Conservation (phyloP, 2,888 invertebrate species). For the Volucella bombylans region DNA sequence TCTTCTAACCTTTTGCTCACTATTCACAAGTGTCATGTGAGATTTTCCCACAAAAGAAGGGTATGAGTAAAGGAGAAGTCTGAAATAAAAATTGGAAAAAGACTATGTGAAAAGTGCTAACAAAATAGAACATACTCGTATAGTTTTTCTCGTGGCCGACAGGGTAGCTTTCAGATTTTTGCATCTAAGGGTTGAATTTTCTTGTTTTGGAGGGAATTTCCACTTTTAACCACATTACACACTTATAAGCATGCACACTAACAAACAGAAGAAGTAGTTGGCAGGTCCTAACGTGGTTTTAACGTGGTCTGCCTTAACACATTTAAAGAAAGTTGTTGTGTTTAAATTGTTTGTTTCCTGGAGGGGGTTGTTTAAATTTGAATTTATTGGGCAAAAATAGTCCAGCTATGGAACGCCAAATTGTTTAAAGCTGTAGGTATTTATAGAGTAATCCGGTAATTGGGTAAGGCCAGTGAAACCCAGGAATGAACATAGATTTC, state of each 20-base stretch:
- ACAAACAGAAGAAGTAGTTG: conserved; percentile 17
- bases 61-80: not conserved
- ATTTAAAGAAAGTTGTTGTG: too few relatives aligned
- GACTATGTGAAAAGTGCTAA: not conserved
- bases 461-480: too few relatives aligned
- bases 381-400: too few relatives aligned
- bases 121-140: not conserved
- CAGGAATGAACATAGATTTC: too few relatives aligned
- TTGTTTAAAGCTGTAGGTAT: too few relatives aligned
- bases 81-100: too few relatives aligned
- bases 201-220: not conserved
- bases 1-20: not conserved
- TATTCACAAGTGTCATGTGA: conserved; percentile 10
- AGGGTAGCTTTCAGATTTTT: not conserved
- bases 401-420: too few relatives aligned
- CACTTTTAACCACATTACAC: not conserved
- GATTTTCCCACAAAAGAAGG: not conserved
- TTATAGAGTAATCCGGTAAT: too few relatives aligned
- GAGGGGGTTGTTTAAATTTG: too few relatives aligned
- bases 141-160: not conserved
- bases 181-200: not conserved
- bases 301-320: too few relatives aligned
- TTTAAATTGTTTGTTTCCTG: too few relatives aligned
- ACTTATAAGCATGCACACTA: not conserved
- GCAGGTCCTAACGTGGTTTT: not conserved